A percentile compares a stretch with the other conserved stretches of the same genome.
These are phyloP conservation scores for Gastrophryne carolinensis DNA, from an alignment of 2,797 vertebrate species.

Conservation along the genomic window DNA sequence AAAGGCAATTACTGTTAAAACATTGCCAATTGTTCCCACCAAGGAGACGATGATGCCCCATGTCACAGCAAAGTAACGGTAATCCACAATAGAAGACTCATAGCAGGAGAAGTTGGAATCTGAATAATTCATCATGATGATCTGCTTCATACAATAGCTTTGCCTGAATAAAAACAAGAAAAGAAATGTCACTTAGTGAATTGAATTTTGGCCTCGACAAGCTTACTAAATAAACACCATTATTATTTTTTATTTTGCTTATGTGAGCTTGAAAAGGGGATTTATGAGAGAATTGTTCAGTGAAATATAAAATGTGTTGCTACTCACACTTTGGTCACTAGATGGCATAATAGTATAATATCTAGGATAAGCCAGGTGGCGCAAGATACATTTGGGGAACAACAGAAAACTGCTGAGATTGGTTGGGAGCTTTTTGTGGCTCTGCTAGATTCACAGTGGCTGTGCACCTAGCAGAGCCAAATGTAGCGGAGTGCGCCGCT, in stretches of 20 bases:
- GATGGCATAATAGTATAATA: too few relatives aligned
- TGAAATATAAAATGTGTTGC: too few relatives aligned
- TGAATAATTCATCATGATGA: constrained; percentile 63
- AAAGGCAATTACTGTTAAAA: constrained; percentile 82
- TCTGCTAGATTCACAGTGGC: too few relatives aligned
- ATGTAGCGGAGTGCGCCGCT: too few relatives aligned
- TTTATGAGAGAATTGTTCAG: too few relatives aligned
- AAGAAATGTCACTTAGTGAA: not conserved
- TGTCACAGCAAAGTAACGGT: constrained; percentile 78
- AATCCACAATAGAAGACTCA: constrained; percentile 73
- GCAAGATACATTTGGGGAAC: too few relatives aligned
- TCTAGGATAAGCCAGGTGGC: too few relatives aligned
- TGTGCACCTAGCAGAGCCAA: too few relatives aligned
- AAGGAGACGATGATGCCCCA: constrained; percentile 79
- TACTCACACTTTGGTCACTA: too few relatives aligned
- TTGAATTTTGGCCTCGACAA: not conserved
- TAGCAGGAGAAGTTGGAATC: constrained; percentile 78
- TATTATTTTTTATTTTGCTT: not conserved
- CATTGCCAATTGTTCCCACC: constrained; percentile 78
- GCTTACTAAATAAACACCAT: not conserved
- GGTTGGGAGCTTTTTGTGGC: too few relatives aligned
- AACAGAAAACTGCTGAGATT: too few relatives aligned
- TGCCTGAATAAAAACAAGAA: not conserved
- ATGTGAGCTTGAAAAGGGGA: too few relatives aligned
- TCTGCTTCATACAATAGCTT: not conserved